phyloP scores from a whole-genome alignment of 2,113 vertebrate species.

The Oxygymnocypris stewartii region DNA sequence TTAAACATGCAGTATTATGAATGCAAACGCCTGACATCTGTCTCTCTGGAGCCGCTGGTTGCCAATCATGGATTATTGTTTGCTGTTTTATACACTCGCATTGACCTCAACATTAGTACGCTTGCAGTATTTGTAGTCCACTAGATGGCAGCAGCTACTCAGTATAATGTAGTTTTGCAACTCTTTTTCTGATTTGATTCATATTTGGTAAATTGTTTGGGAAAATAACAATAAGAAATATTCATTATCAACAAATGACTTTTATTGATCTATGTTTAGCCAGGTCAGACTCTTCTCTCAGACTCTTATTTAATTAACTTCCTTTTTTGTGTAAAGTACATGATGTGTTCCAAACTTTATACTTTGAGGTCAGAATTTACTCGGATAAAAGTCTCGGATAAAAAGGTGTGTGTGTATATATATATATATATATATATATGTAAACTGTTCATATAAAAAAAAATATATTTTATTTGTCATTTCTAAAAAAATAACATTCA shows the following conservation, averaged over 20 bases:
- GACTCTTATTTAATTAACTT: background rate
- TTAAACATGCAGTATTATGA: constrained; percentile 46
- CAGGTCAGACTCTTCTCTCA: background rate
- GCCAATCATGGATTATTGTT: background rate
- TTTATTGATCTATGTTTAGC: background rate
- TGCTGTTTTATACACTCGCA: background rate
- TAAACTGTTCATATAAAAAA: background rate
- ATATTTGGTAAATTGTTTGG: background rate
- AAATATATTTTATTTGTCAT: background rate
- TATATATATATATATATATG: too few relatives aligned
- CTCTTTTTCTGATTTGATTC: background rate
- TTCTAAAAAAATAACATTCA: too few relatives aligned
- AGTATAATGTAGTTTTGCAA: background rate
- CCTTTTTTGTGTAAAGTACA: background rate
- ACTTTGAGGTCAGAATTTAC: background rate
- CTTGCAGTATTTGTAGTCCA: background rate
- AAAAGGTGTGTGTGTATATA: too few relatives aligned
- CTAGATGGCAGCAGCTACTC: constrained; percentile 18
- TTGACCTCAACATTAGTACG: background rate
- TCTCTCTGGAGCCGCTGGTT: background rate
- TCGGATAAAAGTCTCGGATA: background rate
- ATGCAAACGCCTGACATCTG: constrained; percentile 7
- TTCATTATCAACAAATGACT: background rate
- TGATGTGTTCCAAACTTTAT: background rate
- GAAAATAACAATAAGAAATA: background rate